Evolutionary conservation across 2,888 invertebrate species (phyloP).

Genomic region (Hyalella azteca): DNA sequence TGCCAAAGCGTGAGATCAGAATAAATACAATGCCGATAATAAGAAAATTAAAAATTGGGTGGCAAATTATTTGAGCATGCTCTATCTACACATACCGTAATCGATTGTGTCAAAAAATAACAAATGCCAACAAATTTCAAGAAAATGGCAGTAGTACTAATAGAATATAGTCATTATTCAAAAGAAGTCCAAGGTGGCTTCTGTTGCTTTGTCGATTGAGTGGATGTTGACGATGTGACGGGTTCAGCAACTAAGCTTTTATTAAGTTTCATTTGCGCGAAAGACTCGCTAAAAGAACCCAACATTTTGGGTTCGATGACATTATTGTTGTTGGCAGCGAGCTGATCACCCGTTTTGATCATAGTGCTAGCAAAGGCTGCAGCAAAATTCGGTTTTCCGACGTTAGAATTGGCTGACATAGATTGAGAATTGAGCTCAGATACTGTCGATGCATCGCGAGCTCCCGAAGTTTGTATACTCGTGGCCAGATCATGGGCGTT

Average conservation of each 20-base stretch:
- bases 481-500: constrained; percentile 1
- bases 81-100: too few species aligned
- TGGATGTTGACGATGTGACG: neutral
- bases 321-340: constrained; percentile 6
- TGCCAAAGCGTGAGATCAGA: too few species aligned
- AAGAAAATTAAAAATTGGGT: too few species aligned
- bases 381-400: neutral
- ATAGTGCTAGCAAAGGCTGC: constrained; percentile 24
- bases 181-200: constrained; percentile 16
- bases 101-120: too few species aligned
- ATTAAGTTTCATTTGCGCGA: constrained; percentile 22
- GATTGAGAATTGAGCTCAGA: neutral
- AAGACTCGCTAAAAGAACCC: constrained; percentile 13
- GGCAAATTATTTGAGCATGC: too few species aligned
- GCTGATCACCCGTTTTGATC: neutral
- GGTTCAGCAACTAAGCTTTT: neutral
- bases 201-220: neutral
- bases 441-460: neutral
- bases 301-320: constrained; percentile 11
- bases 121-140: too few species aligned
- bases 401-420: neutral
- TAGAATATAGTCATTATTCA: neutral
- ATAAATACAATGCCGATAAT: too few species aligned
- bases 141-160: too few species aligned
- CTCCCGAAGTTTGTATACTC: neutral